A percentile compares a stretch with the other conserved stretches of the same genome.
Conservation (phyloP, 2,888 invertebrate genomes). For the Ephialtes manifestator region DNA sequence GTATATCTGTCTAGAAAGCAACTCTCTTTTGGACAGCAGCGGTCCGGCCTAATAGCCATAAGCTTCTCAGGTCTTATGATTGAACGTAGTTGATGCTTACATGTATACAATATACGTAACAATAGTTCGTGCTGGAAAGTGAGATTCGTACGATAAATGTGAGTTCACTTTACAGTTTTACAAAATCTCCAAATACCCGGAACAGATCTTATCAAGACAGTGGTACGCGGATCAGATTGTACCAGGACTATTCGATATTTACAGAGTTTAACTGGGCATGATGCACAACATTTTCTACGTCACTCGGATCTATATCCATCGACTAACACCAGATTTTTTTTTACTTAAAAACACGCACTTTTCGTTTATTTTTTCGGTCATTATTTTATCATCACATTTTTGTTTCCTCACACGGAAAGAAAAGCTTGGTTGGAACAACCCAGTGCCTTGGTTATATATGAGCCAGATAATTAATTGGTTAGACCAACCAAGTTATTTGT, state of each 20-base stretch:
- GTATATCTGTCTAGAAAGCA: conserved; percentile 64
- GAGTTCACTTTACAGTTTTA: neutral
- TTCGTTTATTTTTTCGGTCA: no score
- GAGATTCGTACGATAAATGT: neutral
- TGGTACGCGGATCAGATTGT: no score
- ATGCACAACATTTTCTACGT: neutral
- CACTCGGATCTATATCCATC: no score
- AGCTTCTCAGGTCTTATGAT: neutral
- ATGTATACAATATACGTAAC: conserved; percentile 2
- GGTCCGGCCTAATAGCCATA: conserved; percentile 48
- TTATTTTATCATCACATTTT: no score
- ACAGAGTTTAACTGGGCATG: neutral
- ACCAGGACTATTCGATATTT: no score
- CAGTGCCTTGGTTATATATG: no score
- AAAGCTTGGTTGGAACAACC: no score
- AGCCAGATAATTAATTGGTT: no score
- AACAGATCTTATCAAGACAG: neutral
- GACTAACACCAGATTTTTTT: no score
- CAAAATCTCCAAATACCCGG: neutral
- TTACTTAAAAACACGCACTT: no score
- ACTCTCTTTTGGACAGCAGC: conserved; percentile 30
- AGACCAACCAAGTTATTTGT: no score
- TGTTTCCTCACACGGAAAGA: no score
- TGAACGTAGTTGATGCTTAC: neutral
- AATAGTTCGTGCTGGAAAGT: neutral